Percentiles rank a stretch among this genome's conserved stretches.
phyloP scores from a whole-genome alignment of 2,113 vertebrate genomes.

The Axis porcinus region DNA sequence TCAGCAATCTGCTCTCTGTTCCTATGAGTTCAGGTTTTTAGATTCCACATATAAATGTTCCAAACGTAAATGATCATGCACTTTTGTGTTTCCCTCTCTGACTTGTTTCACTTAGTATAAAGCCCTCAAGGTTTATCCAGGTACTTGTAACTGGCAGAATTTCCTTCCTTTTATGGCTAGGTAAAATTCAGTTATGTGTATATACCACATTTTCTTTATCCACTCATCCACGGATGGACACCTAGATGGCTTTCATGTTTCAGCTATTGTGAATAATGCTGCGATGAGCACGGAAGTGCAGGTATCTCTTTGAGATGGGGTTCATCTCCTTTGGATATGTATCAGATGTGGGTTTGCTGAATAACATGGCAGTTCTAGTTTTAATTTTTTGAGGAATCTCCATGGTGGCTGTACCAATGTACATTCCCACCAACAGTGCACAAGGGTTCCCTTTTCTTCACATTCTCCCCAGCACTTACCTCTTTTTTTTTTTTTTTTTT shows the following conservation, averaged over 20 bases:
- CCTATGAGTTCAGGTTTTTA: neutral
- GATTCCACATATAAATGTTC: neutral
- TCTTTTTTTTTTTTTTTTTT: neutral
- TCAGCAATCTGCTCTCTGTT: neutral
- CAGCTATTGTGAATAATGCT: neutral
- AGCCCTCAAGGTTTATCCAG: neutral
- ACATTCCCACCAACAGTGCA: neutral
- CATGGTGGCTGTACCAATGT: neutral
- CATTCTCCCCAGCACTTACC: neutral
- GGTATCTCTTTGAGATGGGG: neutral
- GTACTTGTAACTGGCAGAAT: neutral
- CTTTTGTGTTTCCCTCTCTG: neutral
- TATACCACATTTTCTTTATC: neutral
- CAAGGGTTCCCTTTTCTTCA: neutral
- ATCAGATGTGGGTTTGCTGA: neutral
- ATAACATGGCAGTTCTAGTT: neutral
- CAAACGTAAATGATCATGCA: rapidly evolving
- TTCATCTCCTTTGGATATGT: neutral
- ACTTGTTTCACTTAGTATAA: neutral
- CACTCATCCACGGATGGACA: neutral
- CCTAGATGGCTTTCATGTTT: neutral
- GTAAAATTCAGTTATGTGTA: neutral
- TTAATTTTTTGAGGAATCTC: neutral
- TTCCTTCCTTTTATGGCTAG: neutral
- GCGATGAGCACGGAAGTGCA: neutral